phyloP scores from a whole-genome alignment of 1,140 invertebrate genomes.

The Samia ricini region DNA sequence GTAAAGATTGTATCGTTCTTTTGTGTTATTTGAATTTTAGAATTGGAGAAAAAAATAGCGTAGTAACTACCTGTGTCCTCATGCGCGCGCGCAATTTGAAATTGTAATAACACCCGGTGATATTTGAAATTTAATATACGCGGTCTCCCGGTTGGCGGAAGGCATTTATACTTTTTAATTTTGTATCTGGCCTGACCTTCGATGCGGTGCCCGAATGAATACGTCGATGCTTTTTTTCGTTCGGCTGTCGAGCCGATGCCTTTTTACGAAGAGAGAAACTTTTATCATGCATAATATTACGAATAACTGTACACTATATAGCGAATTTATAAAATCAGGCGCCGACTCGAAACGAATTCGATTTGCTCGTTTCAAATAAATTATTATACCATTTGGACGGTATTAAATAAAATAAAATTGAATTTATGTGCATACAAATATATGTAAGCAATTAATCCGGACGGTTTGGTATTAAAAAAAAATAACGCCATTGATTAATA shows the following conservation, averaged over 20 bases:
- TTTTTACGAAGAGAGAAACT: slow-evolving; percentile 30
- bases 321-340: not conserved
- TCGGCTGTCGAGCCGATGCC: slow-evolving; percentile 27
- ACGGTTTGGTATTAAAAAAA: not conserved
- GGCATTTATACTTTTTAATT: slow-evolving; percentile 75
- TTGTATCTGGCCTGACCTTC: slow-evolving; percentile 70
- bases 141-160: slow-evolving; percentile 46
- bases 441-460: not conserved
- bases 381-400: not conserved
- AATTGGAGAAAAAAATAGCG: not conserved
- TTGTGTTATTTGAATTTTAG: not conserved
- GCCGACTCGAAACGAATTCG: not conserved
- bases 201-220: slow-evolving; percentile 60
- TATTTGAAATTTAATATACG: slow-evolving; percentile 75
- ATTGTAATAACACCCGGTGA: slow-evolving; percentile 67
- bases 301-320: slow-evolving; percentile 29
- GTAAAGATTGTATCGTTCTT: not conserved
- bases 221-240: slow-evolving; percentile 51
- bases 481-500: too few relatives aligned
- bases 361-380: not conserved
- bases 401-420: not conserved
- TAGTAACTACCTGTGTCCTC: slow-evolving; percentile 5
- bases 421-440: slow-evolving; percentile 4
- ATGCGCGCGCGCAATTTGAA: slow-evolving; percentile 58
- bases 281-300: slow-evolving; percentile 31